Evolutionary conservation across 2,797 vertebrate genomes (phyloP).

Genomic region (Phrynocephalus guinanensis): DNA sequence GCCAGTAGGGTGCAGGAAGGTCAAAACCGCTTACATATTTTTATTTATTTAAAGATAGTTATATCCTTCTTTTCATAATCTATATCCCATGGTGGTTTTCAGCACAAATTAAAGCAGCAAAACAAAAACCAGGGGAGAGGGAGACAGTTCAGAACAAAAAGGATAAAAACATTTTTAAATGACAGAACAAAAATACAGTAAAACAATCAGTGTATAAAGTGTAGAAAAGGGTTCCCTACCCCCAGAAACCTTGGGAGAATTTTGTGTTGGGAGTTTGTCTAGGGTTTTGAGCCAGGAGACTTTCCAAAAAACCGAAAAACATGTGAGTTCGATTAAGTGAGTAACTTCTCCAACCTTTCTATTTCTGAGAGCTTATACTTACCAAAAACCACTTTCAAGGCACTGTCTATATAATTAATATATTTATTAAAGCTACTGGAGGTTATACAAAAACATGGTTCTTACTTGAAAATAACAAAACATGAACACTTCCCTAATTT

Average conservation of each 20-base stretch:
- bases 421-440: too few relatives aligned
- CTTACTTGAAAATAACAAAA: too few relatives aligned
- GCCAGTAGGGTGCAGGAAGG: slow-evolving; percentile 34
- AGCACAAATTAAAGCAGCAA: not conserved
- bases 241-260: too few relatives aligned
- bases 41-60: not conserved
- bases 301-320: too few relatives aligned
- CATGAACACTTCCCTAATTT: too few relatives aligned
- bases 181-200: slow-evolving; percentile 31
- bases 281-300: not conserved
- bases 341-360: too few relatives aligned
- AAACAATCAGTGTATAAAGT: slow-evolving; percentile 36
- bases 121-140: not conserved
- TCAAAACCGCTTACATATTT: slow-evolving; percentile 22
- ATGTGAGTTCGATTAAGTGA: too few relatives aligned
- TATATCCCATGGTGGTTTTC: not conserved
- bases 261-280: not conserved
- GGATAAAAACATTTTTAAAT: slow-evolving; percentile 3
- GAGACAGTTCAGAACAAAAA: not conserved
- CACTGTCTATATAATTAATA: too few relatives aligned
- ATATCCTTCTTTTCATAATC: not conserved
- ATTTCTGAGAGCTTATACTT: too few relatives aligned
- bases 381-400: too few relatives aligned
- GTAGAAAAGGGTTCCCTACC: not conserved
- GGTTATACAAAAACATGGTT: too few relatives aligned